These are phyloP conservation scores for Clistopyga incitator DNA, from an alignment of 2,888 invertebrate species.

Conservation along the genomic window DNA sequence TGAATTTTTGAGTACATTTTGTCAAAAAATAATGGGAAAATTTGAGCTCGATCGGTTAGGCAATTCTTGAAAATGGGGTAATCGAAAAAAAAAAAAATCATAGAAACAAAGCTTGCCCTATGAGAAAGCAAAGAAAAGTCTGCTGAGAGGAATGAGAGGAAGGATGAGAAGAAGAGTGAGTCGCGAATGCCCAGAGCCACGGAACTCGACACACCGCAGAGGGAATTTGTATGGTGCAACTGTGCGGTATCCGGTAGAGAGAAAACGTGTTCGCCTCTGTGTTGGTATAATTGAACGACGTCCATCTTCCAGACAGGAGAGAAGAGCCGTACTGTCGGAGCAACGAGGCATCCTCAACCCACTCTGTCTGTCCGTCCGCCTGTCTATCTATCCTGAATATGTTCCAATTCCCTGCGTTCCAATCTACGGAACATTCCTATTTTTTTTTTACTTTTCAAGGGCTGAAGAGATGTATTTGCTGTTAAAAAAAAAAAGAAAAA, in stretches of 20 bases:
- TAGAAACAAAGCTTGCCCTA: no score
- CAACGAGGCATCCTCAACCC: slow-evolving; percentile 62
- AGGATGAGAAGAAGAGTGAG: slow-evolving; percentile 45
- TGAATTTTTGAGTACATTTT: no score
- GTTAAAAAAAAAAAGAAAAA: no score
- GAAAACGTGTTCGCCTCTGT: slow-evolving; percentile 59
- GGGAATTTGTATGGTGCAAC: slow-evolving; percentile 60
- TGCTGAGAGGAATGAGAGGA: slow-evolving; percentile 37
- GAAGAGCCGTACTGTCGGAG: slow-evolving; percentile 60
- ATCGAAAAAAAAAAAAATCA: no score
- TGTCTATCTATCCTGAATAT: slow-evolving; percentile 53
- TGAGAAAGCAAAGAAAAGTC: neutral
- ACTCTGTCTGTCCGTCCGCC: slow-evolving; percentile 66
- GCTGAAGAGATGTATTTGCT: no score
- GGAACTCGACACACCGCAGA: slow-evolving; percentile 23
- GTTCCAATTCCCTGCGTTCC: slow-evolving; percentile 39
- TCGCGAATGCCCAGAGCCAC: slow-evolving; percentile 10
- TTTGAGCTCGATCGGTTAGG: no score
- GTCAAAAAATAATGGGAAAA: no score
- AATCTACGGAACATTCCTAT: slow-evolving; percentile 13
- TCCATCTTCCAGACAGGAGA: slow-evolving; percentile 74
- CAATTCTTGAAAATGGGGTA: no score
- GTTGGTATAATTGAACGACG: slow-evolving; percentile 78
- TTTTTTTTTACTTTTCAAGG: slow-evolving; percentile 5
- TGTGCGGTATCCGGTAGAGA: slow-evolving; percentile 24